Base-by-base conservation (phyloP, 2,888 invertebrate species). In the Mamestra brassicae region DNA sequence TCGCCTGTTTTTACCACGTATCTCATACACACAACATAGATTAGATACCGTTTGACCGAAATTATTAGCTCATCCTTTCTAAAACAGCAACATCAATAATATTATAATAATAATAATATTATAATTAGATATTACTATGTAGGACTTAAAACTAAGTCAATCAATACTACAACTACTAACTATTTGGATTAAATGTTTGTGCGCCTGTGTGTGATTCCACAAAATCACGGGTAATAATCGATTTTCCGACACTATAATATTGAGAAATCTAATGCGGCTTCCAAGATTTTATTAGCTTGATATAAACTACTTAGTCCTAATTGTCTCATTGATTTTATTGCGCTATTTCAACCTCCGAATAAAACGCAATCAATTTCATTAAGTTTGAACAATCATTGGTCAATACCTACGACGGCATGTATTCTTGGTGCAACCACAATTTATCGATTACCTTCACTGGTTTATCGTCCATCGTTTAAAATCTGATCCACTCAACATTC, bases 321-420 rank as follows among this genome's bases (percentile, higher is more conserved):
- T 72, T 15, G 60, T 7, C 42, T 15, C 50, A 60, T 52, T 36
- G 17, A 45, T 73, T 60, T 45, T 1, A 73, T 61, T 36, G 26
- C 26, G 15, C 1, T 73, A 38, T 54, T 74, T 26, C 74, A 61
- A 54, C 45, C 8, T 38, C 54, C 17, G n/a, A 54, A 38, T 17
- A 26, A 47, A 34, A 26, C 54, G 52, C 45, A 74, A 73, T 74
- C 54, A 61, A 45, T 74, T 61, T 4, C 26, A 62, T 38, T 68
- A n/a, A 1, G 36, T 74, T 54, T 73, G 42, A 36, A 52, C 60
- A 54, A 36, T 73, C 15, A 73, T 54, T 73, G 38, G 47, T 50
- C 47, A 71, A 71, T 57, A 5, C 3, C 36, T 36, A 13, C 36
- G 34, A 52, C 13, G 1, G 50, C 73, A 52, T 60, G 15, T 45